Evolutionary conservation across 2,888 invertebrate genomes (phyloP), one percentile per base, ranked within the genome.

Genomic region (Tetragonula carbonaria): DNA sequence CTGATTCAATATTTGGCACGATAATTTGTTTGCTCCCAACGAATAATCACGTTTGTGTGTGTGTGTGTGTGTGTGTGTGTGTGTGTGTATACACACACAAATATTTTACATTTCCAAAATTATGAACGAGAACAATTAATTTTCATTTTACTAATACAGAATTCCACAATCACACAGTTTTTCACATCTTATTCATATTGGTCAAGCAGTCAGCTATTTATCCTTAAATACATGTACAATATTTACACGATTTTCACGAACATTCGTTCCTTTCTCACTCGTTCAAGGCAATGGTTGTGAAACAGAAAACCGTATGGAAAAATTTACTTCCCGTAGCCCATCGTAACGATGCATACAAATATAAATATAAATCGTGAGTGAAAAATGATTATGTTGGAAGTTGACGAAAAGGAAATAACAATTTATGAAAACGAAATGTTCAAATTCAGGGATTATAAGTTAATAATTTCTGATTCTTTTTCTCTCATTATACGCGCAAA

Each of bases 161-260:
- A 2, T 63, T 63, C 18, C 18, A 62, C 28, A 62, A 18, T 62
- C 23, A 28, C 8, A 62, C 21, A 71, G 14, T 70, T 38, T 53
- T 65, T 62, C 73, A 67, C 67, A 53, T 62, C 72, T 72, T 81
- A 84, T 76, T 66, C 65, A 65, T 77, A 82, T 91, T 91, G 91
- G 91, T 92, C 92, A 91, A 91, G 91, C 90, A 74, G 71, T 88
- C 74, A 62, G 82, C 87, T 85, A 84, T 57, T 91, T 92, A 92
- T 88, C 91, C 86, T 82, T 88, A 78, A 84, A 91, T 92, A 57
- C 91, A 28, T 28, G 28, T 28, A 28, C 28, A 28, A 18, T 28
- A 92, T 92, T 90, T 92, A 92, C 92, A 92, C 23, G 63, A 88
- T 81, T 70, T 67, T 38, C 38, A 72, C 59, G 51, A 80, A 16